Evolutionary conservation across 1,140 invertebrate genomes (phyloP).

Genomic region (Tetramorium alpestre): DNA sequence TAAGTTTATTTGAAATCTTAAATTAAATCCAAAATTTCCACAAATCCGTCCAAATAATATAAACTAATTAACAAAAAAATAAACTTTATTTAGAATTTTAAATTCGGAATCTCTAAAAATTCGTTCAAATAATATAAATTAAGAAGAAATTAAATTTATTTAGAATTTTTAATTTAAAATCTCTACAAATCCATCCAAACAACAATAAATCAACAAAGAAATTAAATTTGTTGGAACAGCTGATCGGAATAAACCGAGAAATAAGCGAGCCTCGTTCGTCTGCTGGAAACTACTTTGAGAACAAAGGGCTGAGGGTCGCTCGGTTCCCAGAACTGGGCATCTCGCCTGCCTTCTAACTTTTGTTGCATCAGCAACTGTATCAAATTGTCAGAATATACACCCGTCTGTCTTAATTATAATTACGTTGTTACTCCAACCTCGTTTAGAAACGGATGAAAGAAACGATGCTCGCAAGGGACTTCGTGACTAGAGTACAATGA

Average conservation of each 20-base stretch:
- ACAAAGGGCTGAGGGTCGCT: constrained; percentile 5
- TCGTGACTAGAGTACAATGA: neutral
- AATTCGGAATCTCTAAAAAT: neutral
- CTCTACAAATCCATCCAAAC: too few relatives aligned
- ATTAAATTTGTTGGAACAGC: neutral
- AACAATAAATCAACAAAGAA: neutral
- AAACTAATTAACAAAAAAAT: too few relatives aligned
- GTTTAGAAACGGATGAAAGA: neutral
- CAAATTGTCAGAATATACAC: neutral
- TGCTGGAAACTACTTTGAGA: neutral
- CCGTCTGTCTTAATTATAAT: neutral
- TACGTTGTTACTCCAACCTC: neutral
- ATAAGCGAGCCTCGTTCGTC: neutral
- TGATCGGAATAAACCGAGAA: neutral
- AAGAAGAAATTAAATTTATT: too few relatives aligned
- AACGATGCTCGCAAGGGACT: neutral
- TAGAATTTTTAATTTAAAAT: too few relatives aligned
- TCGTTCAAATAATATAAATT: neutral
- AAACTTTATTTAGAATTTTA: too few relatives aligned
- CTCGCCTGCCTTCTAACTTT: neutral
- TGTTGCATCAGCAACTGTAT: neutral
- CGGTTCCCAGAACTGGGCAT: neutral
- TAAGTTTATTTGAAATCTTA: too few relatives aligned
- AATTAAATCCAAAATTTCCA: too few relatives aligned
- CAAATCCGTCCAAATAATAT: too few relatives aligned